phyloP scores from a whole-genome alignment of 2,888 invertebrate genomes.

The Campoletis raptor region DNA sequence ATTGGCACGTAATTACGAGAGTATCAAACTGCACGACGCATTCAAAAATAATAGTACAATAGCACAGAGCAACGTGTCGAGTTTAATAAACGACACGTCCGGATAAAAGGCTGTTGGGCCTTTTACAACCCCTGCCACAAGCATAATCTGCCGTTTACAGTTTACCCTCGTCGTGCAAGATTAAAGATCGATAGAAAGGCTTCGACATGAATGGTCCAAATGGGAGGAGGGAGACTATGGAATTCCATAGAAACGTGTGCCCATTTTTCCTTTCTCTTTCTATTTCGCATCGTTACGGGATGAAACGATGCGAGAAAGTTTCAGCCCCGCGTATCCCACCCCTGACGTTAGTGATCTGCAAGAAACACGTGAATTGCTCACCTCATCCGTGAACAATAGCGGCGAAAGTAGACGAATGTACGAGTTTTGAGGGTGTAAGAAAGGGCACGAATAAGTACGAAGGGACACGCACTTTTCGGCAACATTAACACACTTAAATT shows the following conservation, averaged over 20 bases:
- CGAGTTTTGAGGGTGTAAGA: conserved; percentile 10
- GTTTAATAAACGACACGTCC: conserved; percentile 32
- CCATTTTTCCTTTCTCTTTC: conserved; percentile 32
- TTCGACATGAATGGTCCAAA: conserved; percentile 72
- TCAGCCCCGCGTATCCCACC: conserved; percentile 30
- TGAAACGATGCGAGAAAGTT: conserved; percentile 53
- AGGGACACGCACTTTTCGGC: conserved; percentile 60
- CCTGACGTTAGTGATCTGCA: conserved; percentile 67
- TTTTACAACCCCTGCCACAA: conserved; percentile 61
- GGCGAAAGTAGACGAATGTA: conserved; percentile 27
- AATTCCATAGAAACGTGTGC: conserved; percentile 74
- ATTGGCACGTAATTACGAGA: conserved; percentile 13
- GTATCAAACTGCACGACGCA: not conserved
- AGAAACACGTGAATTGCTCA: conserved; percentile 39
- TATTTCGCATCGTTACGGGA: conserved; percentile 62
- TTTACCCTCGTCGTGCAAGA: conserved; percentile 73
- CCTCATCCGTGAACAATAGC: conserved; percentile 51
- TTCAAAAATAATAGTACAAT: conserved; percentile 10
- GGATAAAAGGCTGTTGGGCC: conserved; percentile 33
- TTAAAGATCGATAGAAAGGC: conserved; percentile 78
- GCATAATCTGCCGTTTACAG: conserved; percentile 76
- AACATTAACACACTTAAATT: conserved; percentile 69
- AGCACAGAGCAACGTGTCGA: not conserved
- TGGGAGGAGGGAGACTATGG: conserved; percentile 58
- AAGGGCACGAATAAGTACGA: conserved; percentile 15